Evolutionary conservation across 1,140 invertebrate genomes (phyloP).

Genomic region (Scaptodrosophila lebanonensis): DNA sequence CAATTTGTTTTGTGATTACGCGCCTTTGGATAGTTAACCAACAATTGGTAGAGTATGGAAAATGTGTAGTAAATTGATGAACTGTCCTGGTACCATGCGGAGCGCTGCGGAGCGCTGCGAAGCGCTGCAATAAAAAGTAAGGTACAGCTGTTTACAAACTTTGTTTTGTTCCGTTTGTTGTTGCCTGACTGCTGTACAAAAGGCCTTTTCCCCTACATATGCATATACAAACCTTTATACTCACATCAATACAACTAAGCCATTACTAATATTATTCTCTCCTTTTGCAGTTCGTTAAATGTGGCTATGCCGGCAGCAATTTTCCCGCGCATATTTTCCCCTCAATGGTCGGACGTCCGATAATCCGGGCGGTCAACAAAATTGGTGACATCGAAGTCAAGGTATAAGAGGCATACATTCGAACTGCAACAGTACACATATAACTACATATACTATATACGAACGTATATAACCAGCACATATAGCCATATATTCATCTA

Average conservation of each 20-base stretch:
- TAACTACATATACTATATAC: neutral
- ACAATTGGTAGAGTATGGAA: too few relatives aligned
- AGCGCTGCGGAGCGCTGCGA: too few relatives aligned
- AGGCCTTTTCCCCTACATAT: neutral
- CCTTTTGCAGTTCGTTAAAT: slow-evolving; percentile 98
- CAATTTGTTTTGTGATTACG: slow-evolving; percentile 57
- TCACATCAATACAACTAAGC: neutral
- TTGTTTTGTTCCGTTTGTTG: too few relatives aligned
- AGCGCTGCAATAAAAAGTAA: too few relatives aligned
- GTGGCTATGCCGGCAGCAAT: slow-evolving; percentile 99
- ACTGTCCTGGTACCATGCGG: too few relatives aligned
- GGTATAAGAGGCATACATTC: slow-evolving; percentile 81
- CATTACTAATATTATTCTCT: slow-evolving; percentile 46
- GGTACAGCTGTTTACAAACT: too few relatives aligned
- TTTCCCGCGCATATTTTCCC: slow-evolving; percentile 99
- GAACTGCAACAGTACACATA: slow-evolving; percentile 60
- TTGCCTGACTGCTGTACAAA: too few relatives aligned
- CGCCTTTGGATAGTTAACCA: slow-evolving; percentile 28
- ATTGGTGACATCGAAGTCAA: slow-evolving; percentile 99
- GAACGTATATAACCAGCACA: slow-evolving; percentile 1
- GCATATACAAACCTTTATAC: neutral
- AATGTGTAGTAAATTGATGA: too few relatives aligned
- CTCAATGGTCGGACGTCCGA: slow-evolving; percentile 98
- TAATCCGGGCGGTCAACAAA: slow-evolving; percentile 97
- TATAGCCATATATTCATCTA: slow-evolving; percentile 9